phyloP scores from a whole-genome alignment of 2,113 vertebrate species.

The Carassius gibelio region DNA sequence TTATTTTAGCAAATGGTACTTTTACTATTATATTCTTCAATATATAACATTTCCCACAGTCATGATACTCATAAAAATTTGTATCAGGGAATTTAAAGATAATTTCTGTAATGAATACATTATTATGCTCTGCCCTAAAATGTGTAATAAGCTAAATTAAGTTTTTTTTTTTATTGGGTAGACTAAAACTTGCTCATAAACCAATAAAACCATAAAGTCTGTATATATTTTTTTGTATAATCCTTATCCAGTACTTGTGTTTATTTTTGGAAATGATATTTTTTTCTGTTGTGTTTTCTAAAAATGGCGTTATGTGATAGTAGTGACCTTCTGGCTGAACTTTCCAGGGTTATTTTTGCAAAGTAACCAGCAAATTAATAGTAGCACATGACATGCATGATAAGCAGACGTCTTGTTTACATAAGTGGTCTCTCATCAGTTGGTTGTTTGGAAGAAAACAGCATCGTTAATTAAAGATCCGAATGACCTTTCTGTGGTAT shows the following conservation, averaged over 20 bases:
- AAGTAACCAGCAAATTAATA: constrained; percentile 6
- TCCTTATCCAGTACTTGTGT: not conserved
- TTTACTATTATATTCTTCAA: not conserved
- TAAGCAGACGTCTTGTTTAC: constrained; percentile 41
- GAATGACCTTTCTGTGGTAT: constrained; percentile 55
- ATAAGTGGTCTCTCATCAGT: constrained; percentile 8
- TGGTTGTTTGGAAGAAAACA: constrained; percentile 4
- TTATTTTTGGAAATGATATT: not conserved
- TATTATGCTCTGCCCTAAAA: not conserved
- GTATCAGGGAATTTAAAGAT: not conserved
- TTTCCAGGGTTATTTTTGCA: not conserved
- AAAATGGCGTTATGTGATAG: not conserved
- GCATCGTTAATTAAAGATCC: constrained; percentile 25
- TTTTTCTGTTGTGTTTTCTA: not conserved
- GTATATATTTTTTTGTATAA: not conserved
- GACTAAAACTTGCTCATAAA: not conserved
- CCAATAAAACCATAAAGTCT: not conserved
- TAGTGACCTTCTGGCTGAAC: constrained; percentile 11
- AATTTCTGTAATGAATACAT: not conserved
- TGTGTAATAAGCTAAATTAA: not conserved
- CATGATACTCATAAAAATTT: not conserved
- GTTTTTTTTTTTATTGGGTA: too few relatives aligned
- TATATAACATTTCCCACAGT: not conserved
- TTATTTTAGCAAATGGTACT: not conserved
- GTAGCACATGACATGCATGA: not conserved